phyloP scores from a whole-genome alignment of 2,888 invertebrate species.

The Leptarthrus brevirostris region DNA sequence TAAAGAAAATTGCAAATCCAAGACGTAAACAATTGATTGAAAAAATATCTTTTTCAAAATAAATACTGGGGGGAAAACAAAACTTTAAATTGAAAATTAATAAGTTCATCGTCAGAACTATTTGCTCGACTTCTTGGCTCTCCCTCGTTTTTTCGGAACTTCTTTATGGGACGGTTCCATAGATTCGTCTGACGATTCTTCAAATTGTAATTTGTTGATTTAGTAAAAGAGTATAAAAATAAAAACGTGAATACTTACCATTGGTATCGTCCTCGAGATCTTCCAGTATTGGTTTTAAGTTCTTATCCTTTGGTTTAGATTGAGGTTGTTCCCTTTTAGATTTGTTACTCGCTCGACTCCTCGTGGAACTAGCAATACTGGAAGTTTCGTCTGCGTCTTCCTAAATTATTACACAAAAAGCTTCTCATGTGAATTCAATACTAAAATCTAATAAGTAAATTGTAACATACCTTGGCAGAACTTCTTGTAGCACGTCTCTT shows the following conservation, averaged over 20 bases:
- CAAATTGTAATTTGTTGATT: no score
- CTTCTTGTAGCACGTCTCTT: constrained; percentile 56
- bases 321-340: not conserved
- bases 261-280: not conserved
- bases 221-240: no score
- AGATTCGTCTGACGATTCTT: constrained; percentile 10
- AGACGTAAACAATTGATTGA: not conserved
- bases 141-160: not conserved
- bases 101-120: constrained; percentile 1
- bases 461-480: constrained; percentile 43
- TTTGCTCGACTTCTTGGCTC: not conserved
- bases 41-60: constrained; percentile 23
- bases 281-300: constrained; percentile 7
- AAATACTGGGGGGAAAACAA: constrained; percentile 23
- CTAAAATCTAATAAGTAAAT: not conserved
- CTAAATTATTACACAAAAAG: not conserved
- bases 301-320: constrained; percentile 17
- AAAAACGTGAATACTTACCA: constrained; percentile 20
- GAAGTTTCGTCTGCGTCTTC: constrained; percentile 31
- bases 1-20: not conserved
- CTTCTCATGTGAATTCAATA: not conserved
- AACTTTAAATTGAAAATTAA: constrained; percentile 27
- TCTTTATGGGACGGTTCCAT: not conserved
- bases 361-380: constrained; percentile 34
- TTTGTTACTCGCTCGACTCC: not conserved